Percentiles rank a stretch among this genome's conserved stretches.
Conservation (phyloP, 2,888 invertebrate species). For the Smittia sp. region DNA sequence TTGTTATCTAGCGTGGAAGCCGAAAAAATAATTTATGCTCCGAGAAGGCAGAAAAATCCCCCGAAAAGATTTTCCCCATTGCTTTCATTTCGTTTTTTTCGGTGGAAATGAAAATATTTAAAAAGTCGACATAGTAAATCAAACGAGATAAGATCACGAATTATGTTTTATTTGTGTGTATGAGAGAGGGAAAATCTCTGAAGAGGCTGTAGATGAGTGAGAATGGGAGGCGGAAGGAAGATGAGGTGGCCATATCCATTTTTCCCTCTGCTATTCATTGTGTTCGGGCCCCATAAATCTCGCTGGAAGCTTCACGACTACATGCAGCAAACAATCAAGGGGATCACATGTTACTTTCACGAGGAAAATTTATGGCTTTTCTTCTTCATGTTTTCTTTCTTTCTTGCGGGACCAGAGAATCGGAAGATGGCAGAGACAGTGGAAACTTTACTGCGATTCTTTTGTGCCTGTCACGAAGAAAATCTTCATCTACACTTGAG, state of each 20-base stretch:
- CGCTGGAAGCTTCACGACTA: slow-evolving; percentile 23
- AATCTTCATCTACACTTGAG: slow-evolving; percentile 21
- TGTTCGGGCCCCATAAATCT: slow-evolving; percentile 34
- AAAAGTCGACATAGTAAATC: slow-evolving; percentile 42
- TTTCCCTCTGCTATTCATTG: slow-evolving; percentile 17
- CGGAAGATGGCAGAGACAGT: background rate
- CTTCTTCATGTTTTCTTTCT: slow-evolving; percentile 9
- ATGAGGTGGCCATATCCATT: slow-evolving; percentile 40
- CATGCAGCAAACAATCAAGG: slow-evolving; percentile 40
- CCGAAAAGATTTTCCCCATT: background rate
- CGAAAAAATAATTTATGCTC: slow-evolving; percentile 39
- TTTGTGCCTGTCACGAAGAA: slow-evolving; percentile 18
- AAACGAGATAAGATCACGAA: slow-evolving; percentile 40
- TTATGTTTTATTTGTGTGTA: slow-evolving; percentile 41
- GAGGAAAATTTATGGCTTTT: slow-evolving; percentile 38
- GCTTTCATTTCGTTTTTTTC: background rate
- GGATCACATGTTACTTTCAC: slow-evolving; percentile 41
- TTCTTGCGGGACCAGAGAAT: slow-evolving; percentile 3
- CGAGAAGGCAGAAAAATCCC: background rate
- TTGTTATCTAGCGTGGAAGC: background rate
- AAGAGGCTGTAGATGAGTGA: slow-evolving; percentile 9
- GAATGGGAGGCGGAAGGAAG: slow-evolving; percentile 30
- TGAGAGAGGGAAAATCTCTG: slow-evolving; percentile 30
- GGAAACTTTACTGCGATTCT: slow-evolving; percentile 14
- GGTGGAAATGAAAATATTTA: slow-evolving; percentile 41